Conservation (phyloP, 2,797 vertebrate genomes). For the Lagorchestes hirsutus region DNA sequence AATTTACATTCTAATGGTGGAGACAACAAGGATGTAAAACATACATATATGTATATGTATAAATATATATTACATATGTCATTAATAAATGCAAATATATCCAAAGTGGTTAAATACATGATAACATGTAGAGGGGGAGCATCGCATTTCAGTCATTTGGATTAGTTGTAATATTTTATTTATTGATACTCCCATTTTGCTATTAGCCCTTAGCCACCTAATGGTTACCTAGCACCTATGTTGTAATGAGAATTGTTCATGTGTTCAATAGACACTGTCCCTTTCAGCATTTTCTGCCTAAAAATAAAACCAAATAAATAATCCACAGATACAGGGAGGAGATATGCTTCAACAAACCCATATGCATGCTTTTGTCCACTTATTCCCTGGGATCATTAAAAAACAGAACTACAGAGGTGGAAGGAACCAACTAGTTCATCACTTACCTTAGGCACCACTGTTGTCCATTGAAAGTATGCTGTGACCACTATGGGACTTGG, state of each 20-base stretch:
- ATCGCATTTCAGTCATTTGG: slow-evolving; percentile 23
- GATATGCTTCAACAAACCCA: background rate
- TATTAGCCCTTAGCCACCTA: background rate
- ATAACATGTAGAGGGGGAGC: slow-evolving; percentile 24
- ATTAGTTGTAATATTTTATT: slow-evolving; percentile 28
- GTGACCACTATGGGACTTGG: background rate
- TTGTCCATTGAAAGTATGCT: background rate
- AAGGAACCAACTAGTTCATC: background rate
- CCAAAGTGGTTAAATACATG: background rate
- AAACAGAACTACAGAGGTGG: background rate
- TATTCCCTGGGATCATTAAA: background rate
- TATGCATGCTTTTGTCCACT: background rate
- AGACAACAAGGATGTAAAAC: background rate
- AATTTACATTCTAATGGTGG: background rate
- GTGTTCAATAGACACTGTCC: slow-evolving; percentile 9
- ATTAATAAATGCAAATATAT: background rate
- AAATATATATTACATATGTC: background rate
- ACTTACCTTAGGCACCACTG: background rate
- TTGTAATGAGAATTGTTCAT: slow-evolving; percentile 32
- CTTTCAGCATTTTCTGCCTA: slow-evolving; percentile 53
- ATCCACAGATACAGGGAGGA: background rate
- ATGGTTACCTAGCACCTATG: slow-evolving; percentile 9
- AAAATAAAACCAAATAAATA: slow-evolving; percentile 28
- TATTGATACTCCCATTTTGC: background rate
- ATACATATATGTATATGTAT: background rate